Evolutionary conservation across 1,140 invertebrate species (phyloP).

Genomic region (Propsilocerus akamusi): DNA sequence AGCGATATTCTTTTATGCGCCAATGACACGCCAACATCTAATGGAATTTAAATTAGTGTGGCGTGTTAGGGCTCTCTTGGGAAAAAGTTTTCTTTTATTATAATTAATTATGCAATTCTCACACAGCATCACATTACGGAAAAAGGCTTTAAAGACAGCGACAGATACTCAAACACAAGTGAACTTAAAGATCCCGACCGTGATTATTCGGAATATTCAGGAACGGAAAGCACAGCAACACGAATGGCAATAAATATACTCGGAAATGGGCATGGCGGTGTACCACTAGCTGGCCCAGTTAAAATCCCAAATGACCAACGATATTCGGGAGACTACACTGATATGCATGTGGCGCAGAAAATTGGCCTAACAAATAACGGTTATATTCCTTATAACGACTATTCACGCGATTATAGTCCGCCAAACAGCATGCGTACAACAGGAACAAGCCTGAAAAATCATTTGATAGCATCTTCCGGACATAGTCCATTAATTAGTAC

Average conservation of each 20-base stretch:
- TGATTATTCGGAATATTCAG: conserved; percentile 35
- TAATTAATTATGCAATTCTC: conserved; percentile 10
- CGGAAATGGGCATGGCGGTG: conserved; percentile 29
- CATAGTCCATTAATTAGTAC: not conserved
- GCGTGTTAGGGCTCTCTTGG: no score
- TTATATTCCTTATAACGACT: conserved; percentile 77
- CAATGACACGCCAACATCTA: no score
- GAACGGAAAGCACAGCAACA: conserved; percentile 15
- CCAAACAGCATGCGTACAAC: conserved; percentile 29
- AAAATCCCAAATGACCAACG: conserved; percentile 40
- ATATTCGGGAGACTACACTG: conserved; percentile 76
- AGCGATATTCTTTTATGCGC: no score
- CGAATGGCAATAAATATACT: conserved; percentile 3
- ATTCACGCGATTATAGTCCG: conserved; percentile 62
- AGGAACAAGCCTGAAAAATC: conserved; percentile 19
- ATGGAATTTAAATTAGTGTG: no score
- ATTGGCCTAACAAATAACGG: conserved; percentile 70
- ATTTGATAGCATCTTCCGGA: conserved; percentile 10
- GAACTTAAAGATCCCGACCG: conserved; percentile 74
- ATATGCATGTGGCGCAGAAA: conserved; percentile 34
- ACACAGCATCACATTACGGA: conserved; percentile 38
- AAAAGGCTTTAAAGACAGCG: conserved; percentile 68
- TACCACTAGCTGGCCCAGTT: conserved; percentile 57
- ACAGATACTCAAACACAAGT: conserved; percentile 75
- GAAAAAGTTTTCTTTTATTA: no score